phyloP scores from a whole-genome alignment of 2,797 vertebrate species.

The Cynopterus sphinx region DNA sequence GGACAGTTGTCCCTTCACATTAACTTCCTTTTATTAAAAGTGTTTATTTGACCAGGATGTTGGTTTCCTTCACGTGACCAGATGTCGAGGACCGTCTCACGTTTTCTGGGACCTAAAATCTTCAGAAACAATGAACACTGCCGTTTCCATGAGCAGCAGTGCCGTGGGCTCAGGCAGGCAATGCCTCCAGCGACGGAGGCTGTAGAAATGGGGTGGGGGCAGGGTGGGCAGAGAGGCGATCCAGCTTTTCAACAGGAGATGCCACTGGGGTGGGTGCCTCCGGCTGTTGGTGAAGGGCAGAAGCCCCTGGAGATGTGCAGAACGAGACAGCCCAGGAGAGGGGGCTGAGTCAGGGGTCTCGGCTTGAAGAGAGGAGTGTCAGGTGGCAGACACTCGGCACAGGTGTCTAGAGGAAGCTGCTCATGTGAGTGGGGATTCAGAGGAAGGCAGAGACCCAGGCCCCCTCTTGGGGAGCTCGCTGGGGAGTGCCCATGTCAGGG shows the following conservation, averaged over 20 bases:
- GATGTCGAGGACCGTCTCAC: not conserved
- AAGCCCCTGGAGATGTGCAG: not conserved
- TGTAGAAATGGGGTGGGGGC: not conserved
- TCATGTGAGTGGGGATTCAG: not conserved
- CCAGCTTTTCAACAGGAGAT: not conserved
- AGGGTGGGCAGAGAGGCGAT: not conserved
- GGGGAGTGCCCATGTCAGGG: not conserved
- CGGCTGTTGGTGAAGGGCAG: not conserved
- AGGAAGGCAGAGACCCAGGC: not conserved
- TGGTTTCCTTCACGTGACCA: not conserved
- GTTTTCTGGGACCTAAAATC: not conserved
- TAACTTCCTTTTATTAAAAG: not conserved
- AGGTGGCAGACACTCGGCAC: not conserved
- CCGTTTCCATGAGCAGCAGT: not conserved
- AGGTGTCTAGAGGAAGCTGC: not conserved
- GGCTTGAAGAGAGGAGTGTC: not conserved
- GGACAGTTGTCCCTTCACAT: not conserved
- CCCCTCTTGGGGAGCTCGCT: not conserved
- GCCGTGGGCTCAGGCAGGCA: not conserved
- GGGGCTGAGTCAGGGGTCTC: not conserved
- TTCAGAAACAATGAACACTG: not conserved
- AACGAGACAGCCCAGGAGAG: too few relatives aligned
- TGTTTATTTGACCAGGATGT: not conserved
- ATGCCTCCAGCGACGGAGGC: not conserved
- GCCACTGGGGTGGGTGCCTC: accelerated